Base-by-base conservation (phyloP, 2,113 vertebrate genomes). In the Stegastes partitus region DNA sequence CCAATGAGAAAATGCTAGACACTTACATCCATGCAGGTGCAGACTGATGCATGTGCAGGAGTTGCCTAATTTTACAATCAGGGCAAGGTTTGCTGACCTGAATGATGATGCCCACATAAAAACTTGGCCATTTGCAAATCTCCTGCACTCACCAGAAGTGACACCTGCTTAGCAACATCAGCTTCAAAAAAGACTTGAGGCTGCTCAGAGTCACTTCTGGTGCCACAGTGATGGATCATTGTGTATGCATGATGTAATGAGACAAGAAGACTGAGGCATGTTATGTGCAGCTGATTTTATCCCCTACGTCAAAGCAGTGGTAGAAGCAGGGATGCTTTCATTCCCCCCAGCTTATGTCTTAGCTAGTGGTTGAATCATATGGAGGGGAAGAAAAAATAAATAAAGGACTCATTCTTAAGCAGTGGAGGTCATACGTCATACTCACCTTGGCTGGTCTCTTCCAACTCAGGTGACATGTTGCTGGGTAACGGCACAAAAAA, bases 401-500 rank as follows among this genome's bases (percentile, higher is more conserved):
- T 42, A 49, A 73, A 3, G 45, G 26, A 74, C 4, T 11, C 39
- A 63, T 25, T 11, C 67, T 10, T 12, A 45, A 63, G 54, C 39
- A 56, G 26, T 26, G 42, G 47, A 80, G 47, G 66, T 57, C 51
- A 28, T 77, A 31, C 37, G 57, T 51, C 25, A 74, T 68, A 89
- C 94, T 94, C 85, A 95, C 94, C 93, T 90, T 91, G 85, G 81
- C 70, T 89, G 80, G 86, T 93, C 59, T 94, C 92, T 70, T 92
- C 91, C 84, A 93, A 67, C 72, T 94, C 93, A 19, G 93, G 93
- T 62, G 94, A 94, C 94, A 95, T 94, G 55, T 62, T 90, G 81
- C 74, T 61, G 68, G 59, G 64, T 51, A 69, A 42, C 58, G 31
- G 51, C 75, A 77, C 50, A 81, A 74, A 69, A 77, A 73, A n/a